Base-by-base conservation (phyloP, 2,113 vertebrate genomes). In the Castor canadensis region DNA sequence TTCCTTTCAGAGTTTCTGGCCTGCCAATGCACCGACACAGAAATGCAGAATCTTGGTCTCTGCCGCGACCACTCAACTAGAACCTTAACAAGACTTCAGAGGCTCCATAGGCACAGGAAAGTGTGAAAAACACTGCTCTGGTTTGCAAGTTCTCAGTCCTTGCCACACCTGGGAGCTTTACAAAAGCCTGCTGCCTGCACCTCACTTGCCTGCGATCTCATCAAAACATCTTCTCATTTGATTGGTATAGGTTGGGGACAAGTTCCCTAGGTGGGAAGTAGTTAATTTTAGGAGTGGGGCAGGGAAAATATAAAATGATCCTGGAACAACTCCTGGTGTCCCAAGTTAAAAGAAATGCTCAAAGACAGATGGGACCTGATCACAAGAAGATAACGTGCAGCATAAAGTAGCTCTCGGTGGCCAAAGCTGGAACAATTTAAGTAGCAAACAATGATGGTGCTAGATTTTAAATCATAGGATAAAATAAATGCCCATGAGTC, bases 141-240 rank as follows among this genome's bases (percentile, higher is more conserved):
- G 13, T 35, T 47, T 13, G 38, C 32, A 52, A 24, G n/a, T 93
- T 94, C 19, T 66, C 54, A 67, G 40, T 94, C 19, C 49, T 60
- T 62, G n/a, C 72, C 26, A 17, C 62, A 83, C 24, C 76, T 16
- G 17, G 43, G 12, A 89, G 43, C 52, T 49, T 95, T n/a, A 93
- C 72, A 91, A 84, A 84, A 45, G 5, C 52, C 7, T 62, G 13
- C 4, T n/a, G 15, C 40, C 17, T 52, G 35, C 32, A 15, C 64
- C 15, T 10, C 28, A 89, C 19, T 26, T n/a, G 17, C 9, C 45
- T n/a, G n/a, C n/a, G n/a, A n/a, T n/a, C n/a, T n/a, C n/a, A n/a
- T n/a, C n/a, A n/a, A n/a, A n/a, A 71, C 71, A 30, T 71, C 17
- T 92, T 93, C 54, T 64, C 35, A 83, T 83, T 87, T 79, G 76